Evolutionary conservation across 1,140 invertebrate species (phyloP), one percentile per base, ranked within the genome.

Genomic region (Cryptotermes secundus): DNA sequence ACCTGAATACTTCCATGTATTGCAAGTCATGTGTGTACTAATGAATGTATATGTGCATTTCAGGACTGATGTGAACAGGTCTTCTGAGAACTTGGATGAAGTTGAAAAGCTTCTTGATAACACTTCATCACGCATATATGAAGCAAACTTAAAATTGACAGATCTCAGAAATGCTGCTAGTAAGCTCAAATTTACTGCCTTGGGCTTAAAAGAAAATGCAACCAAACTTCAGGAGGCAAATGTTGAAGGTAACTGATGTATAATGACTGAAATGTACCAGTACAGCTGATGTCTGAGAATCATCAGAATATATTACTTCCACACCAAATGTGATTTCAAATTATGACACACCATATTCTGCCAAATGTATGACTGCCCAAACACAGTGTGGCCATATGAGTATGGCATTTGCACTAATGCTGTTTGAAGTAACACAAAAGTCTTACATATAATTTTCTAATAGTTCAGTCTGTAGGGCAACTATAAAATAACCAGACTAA

Each of bases 161-260:
- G 92, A 92, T n/a, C 88, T 98, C 53, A 94, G 95, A 88, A 91
- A 92, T 72, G 93, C 94, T 86, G 95, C 95, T 1, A 92, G 95
- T 34, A 91, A 92, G 26, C 90, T 99, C 9, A 94, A 96, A 87
- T 89, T 92, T 65, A 92, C 94, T 86, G 96, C 96, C 3, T 89
- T 92, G 82, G 92, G 95, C 45, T 90, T 99, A 35, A 95, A 95
- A 87, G 93, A 95, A 83, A 97, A 97, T 88, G 97, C 97, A 22
- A 99, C 97, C 1, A 94, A 95, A 87, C 91, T 99, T 38, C 97
- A 99, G 89, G 97, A 99, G 90, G 96, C 95, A 9, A 98, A 99
- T 90, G 96, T 99, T 59, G 96, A 98, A 91, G 98, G 93, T 93
- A 86, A 85, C 81, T 34, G 6, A 79, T 35, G 16, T 26, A 26